Conservation (phyloP, 2,113 vertebrate species). For the Psammodynastes pulverulentus region DNA sequence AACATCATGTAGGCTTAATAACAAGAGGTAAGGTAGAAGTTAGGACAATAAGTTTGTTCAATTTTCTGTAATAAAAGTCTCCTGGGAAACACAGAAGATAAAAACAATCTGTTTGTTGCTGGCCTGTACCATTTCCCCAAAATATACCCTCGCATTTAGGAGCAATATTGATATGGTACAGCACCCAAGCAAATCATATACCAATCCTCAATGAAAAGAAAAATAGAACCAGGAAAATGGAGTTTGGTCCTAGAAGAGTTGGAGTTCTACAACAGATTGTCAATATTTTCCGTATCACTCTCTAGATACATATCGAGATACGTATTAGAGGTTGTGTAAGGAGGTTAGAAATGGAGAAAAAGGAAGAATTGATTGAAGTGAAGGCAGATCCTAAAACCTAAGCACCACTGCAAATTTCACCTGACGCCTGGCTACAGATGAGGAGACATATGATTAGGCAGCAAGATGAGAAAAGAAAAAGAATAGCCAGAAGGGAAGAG, state of each 20-base stretch:
- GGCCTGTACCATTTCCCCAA: background rate
- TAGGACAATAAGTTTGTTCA: background rate
- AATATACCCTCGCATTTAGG: background rate
- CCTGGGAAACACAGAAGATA: background rate
- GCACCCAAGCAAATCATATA: background rate
- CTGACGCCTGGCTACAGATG: background rate
- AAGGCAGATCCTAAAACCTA: background rate
- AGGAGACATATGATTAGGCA: background rate
- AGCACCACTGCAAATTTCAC: background rate
- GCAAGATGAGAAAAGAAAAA: background rate
- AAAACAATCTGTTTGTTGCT: background rate
- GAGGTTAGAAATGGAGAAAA: background rate
- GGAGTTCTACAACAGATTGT: background rate
- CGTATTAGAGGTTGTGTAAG: background rate
- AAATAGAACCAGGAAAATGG: background rate
- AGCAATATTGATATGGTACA: background rate
- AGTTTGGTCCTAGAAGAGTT: background rate
- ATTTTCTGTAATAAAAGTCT: background rate
- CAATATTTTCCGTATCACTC: background rate
- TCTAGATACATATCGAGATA: background rate
- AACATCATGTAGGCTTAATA: background rate
- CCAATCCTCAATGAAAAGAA: background rate
- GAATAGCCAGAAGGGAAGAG: background rate
- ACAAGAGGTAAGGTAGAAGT: background rate
- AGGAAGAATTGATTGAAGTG: background rate